These are phyloP conservation scores for Lapara coniferarum DNA, from an alignment of 2,888 invertebrate species.

Conservation along the genomic window DNA sequence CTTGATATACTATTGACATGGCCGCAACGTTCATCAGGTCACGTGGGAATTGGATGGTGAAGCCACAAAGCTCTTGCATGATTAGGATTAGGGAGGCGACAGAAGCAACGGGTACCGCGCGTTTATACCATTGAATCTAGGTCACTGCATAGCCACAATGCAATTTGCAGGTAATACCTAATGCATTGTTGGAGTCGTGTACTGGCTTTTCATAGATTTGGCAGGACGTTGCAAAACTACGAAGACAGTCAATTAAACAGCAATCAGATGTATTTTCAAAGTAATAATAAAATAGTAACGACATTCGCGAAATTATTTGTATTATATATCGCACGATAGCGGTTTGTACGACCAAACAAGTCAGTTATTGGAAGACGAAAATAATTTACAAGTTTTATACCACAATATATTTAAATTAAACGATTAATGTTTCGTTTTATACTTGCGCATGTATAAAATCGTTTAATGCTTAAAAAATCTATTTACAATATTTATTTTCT, in stretches of 20 bases:
- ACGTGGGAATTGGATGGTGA: not conserved
- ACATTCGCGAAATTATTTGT: too few species aligned
- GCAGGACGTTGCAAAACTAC: not conserved
- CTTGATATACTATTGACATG: not conserved
- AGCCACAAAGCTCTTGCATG: slow-evolving; percentile 1
- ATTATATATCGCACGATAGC: slow-evolving; percentile 26
- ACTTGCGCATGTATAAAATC: slow-evolving; percentile 71
- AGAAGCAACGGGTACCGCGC: not conserved
- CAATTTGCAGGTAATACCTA: slow-evolving; percentile 22
- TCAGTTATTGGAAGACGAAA: slow-evolving; percentile 69
- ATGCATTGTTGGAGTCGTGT: slow-evolving; percentile 8
- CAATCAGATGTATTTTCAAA: too few species aligned
- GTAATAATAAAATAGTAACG: too few species aligned
- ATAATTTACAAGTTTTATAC: slow-evolving; percentile 50
- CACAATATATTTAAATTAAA: slow-evolving; percentile 28
- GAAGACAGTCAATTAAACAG: not conserved
- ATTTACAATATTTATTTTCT: slow-evolving; percentile 68
- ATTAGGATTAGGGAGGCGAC: not conserved
- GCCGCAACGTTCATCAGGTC: not conserved
- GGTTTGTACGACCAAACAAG: slow-evolving; percentile 32
- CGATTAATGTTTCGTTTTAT: slow-evolving; percentile 37
- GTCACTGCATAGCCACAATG: not conserved
- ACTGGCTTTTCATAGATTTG: slow-evolving; percentile 17
- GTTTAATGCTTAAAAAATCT: slow-evolving; percentile 61
- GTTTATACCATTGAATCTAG: slow-evolving; percentile 17